Conservation (phyloP, 2,113 vertebrate species). For the Pseudolaguvia tuberculata region DNA sequence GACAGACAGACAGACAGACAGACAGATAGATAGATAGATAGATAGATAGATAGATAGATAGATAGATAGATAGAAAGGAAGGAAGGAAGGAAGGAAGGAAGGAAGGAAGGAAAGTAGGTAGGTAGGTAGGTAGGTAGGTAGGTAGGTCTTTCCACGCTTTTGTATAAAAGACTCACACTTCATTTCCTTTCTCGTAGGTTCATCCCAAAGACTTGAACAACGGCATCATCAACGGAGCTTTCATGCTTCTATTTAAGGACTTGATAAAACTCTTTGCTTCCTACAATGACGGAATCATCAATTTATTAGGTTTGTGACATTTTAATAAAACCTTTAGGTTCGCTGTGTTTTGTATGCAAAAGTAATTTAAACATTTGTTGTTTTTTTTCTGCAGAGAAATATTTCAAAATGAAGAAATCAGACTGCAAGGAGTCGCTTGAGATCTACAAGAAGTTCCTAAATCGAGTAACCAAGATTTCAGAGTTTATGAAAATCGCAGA, state of each 20-base stretch:
- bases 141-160: too few relatives aligned
- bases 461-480: slow-evolving; percentile 94
- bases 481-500: slow-evolving; percentile 98
- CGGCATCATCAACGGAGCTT: slow-evolving; percentile 93
- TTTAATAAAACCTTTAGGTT: neutral
- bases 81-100: too few relatives aligned
- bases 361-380: neutral
- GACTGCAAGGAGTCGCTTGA: slow-evolving; percentile 98
- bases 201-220: slow-evolving; percentile 98
- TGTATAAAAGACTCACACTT: too few relatives aligned
- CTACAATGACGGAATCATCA: slow-evolving; percentile 99
- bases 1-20: too few relatives aligned
- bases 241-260: slow-evolving; percentile 97
- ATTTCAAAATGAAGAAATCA: slow-evolving; percentile 99
- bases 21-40: too few relatives aligned
- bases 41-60: too few relatives aligned
- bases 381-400: slow-evolving; percentile 80
- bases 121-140: too few relatives aligned
- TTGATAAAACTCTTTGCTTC: slow-evolving; percentile 98
- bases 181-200: slow-evolving; percentile 68
- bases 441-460: slow-evolving; percentile 98
- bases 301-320: slow-evolving; percentile 82
- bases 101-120: too few relatives aligned
- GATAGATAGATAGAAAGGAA: too few relatives aligned
- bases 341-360: neutral